Base-by-base conservation (phyloP, 2,888 invertebrate species). In the Tyria jacobaeae region DNA sequence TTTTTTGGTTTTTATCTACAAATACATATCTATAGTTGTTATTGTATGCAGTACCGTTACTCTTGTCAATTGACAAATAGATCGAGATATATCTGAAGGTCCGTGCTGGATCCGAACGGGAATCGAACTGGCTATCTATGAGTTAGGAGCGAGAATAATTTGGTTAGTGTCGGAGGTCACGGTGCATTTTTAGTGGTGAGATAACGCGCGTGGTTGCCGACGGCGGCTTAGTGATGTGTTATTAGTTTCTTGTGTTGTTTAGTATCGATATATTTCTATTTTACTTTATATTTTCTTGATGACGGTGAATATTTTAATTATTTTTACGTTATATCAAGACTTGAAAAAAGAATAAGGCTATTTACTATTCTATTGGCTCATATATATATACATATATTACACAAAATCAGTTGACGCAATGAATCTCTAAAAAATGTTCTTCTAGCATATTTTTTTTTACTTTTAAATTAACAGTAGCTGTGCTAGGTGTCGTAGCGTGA, bases 191-290 rank as follows among this genome's bases (percentile, higher is more conserved):
- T 92, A 90, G 89, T 84, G 83, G 79, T 82, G 83, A 86, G 86
- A 89, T 89, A 88, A 86, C 85, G 90, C 91, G 92, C 93, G 92
- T 93, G 93, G 88, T 91, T 79, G 93, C 93, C 89, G 75, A 75
- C 73, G 92, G 93, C 90, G 80, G 60, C 58, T 2, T 88, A 90
- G 89, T 73, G 89, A 48, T 83, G 88, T 47, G 47, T 51, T 31
- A 15, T n/a, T n/a, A n/a, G n/a, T n/a, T n/a, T n/a, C n/a, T 37
- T 51, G 25, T 34, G n/a, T 35, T 58, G 12, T 1, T 52, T 41
- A 3, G 50, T 65, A 39, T 73, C 69, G 71, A 75, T 71, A 44
- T n/a, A n/a, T 3, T 47, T 35, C 44, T 47, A 27, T 15, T 21
- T 31, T 31, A 25, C 15, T 41, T 41, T 39, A 48, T n/a, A n/a